These are phyloP conservation scores for Syncerus caffer DNA, from an alignment of 2,797 vertebrate species.

Conservation along the genomic window DNA sequence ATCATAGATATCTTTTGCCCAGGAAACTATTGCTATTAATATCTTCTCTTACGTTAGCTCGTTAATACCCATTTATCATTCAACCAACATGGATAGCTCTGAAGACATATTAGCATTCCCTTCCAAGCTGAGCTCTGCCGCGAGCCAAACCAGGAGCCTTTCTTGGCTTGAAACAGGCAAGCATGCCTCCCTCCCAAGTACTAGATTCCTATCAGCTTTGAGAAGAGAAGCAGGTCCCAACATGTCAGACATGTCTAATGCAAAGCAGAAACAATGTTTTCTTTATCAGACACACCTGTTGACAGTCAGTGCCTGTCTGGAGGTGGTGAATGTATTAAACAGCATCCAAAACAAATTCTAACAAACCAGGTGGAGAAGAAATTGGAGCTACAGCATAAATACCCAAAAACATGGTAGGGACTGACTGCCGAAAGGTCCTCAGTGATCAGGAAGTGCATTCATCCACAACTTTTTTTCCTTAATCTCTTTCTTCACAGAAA, in stretches of 20 bases:
- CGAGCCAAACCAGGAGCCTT: neutral
- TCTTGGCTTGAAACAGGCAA: neutral
- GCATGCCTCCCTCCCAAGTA: neutral
- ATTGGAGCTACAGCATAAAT: neutral
- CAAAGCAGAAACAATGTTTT: constrained; percentile 19
- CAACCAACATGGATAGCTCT: neutral
- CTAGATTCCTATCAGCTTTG: constrained; percentile 39
- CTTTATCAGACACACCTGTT: constrained; percentile 34
- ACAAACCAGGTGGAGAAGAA: neutral
- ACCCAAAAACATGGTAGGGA: neutral
- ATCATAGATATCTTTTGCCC: neutral
- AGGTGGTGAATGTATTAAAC: neutral
- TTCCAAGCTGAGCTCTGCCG: neutral
- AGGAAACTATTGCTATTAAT: neutral
- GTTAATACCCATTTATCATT: neutral
- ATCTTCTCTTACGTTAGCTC: neutral
- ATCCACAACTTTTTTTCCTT: neutral
- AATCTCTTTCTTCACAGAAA: neutral
- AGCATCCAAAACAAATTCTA: constrained; percentile 11
- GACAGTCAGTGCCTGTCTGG: neutral
- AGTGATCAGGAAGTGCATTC: neutral
- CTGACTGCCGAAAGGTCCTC: neutral
- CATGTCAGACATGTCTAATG: constrained; percentile 25
- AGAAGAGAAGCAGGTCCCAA: constrained; percentile 3
- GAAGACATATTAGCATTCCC: neutral